Percentiles rank a stretch among this genome's conserved stretches.
These are phyloP conservation scores for Halictus ligatus DNA, from an alignment of 2,888 invertebrate genomes.

Conservation along the genomic window DNA sequence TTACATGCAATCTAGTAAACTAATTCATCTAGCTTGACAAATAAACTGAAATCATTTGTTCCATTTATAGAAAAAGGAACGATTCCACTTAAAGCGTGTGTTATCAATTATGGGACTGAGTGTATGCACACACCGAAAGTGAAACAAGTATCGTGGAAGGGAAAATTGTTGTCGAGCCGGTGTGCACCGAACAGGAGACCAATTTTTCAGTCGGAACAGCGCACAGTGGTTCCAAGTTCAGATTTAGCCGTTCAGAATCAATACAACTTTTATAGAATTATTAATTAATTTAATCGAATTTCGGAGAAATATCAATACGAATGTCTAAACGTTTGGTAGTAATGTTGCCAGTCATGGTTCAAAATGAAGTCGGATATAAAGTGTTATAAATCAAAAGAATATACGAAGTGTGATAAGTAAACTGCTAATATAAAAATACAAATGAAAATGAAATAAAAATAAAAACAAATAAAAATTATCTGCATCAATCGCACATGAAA, in stretches of 20 bases:
- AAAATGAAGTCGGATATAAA: neutral
- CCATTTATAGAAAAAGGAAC: neutral
- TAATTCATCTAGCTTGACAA: too few species aligned
- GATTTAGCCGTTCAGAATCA: neutral
- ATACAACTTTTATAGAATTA: neutral
- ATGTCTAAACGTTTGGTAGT: neutral
- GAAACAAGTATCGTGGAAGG: neutral
- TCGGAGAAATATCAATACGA: neutral
- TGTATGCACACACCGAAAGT: neutral
- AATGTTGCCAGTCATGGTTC: neutral
- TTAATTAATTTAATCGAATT: neutral
- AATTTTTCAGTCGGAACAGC: slow-evolving; percentile 36
- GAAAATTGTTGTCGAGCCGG: neutral
- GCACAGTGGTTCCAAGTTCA: slow-evolving; percentile 2
- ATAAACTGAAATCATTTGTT: neutral
- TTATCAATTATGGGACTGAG: neutral
- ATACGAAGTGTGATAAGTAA: neutral
- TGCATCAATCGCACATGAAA: neutral
- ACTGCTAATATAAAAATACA: too few species aligned
- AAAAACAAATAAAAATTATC: neutral
- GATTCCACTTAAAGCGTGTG: neutral
- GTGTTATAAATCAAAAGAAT: neutral
- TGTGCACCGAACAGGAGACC: slow-evolving; percentile 32
- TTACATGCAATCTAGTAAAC: too few species aligned
- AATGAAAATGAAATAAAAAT: too few species aligned